Evolutionary conservation across 2,113 vertebrate genomes (phyloP), one percentile per base, ranked within the genome.

Genomic region (Mesocricetus auratus): DNA sequence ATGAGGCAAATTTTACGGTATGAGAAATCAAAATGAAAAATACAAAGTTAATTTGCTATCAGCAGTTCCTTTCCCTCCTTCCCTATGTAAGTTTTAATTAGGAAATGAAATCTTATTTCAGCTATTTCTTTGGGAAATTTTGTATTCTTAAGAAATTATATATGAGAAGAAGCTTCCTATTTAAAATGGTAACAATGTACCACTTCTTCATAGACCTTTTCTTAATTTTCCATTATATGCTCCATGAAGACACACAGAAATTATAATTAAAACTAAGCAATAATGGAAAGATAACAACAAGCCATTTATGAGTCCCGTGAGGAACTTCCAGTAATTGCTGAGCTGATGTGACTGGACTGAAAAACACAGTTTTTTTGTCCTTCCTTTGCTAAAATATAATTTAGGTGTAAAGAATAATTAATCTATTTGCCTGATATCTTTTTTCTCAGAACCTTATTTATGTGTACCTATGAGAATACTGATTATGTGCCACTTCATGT

Each of bases 1-100:
- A 69, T 95, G 87, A 95, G 53, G 91, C 33, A 91, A 89, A 92
- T 21, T 93, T 92, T 92, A 74, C 64, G 42, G 42, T 90, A 94
- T 97, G 42, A 88, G 45, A 96, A 92, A 60, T 94, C 26, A 95
- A 94, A 95, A 92, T 94, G 33, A 86, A 91, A 88, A 94, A 74
- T 36, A 89, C 58, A 88, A 77, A 87, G 62, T 94, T 95, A 95
- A 95, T 96, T 95, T 87, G 39, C 75, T 92, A 2, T 90, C 85
- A 77, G 36, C 66, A 94, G 22, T 96, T 45, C 64, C n/a, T 85
- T 75, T 58, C 7, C 69, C 90, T 96, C 71, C 88, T 83, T 96
- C 78, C 88, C 45, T 50, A 60, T 39, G 50, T 88, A 97, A 58
- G 90, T 56, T 71, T 97, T 97, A 95, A 96, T 95, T 97, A 94